Conservation (phyloP, 2,113 vertebrate species). For the Calonectris borealis region DNA sequence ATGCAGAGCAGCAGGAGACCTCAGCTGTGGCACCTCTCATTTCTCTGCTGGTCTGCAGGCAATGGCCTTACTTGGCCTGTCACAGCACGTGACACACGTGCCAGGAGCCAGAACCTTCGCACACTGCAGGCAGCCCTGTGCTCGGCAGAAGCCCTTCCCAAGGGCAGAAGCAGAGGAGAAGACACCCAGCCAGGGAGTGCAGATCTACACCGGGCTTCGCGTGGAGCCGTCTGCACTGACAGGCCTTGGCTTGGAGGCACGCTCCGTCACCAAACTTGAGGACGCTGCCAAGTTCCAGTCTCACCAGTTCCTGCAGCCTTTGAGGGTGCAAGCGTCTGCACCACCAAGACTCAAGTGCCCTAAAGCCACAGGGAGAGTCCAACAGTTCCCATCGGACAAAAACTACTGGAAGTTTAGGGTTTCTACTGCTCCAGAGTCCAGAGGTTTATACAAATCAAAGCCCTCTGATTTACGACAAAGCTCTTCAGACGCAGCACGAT, state of each 20-base stretch:
- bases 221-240: not conserved
- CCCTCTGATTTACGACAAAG: not conserved
- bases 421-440: not conserved
- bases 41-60: not conserved
- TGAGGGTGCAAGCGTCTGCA: not conserved
- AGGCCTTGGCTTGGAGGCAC: not conserved
- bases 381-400: fast-evolving
- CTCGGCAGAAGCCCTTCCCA: not conserved
- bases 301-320: not conserved
- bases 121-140: not conserved
- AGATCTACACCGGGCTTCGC: not conserved
- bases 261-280: not conserved
- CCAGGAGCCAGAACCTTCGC: not conserved
- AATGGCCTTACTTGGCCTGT: not conserved
- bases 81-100: fast-evolving
- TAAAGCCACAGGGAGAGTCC: not conserved
- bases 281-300: not conserved
- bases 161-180: not conserved
- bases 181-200: not conserved
- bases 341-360: not conserved
- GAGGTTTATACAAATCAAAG: not conserved
- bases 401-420: not conserved
- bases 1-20: not conserved
- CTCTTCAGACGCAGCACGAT: not conserved
- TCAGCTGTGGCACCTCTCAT: not conserved